Percentiles rank a stretch among this genome's conserved stretches.
These are phyloP conservation scores for Gari tellinella DNA, from an alignment of 2,888 invertebrate genomes.

Conservation along the genomic window DNA sequence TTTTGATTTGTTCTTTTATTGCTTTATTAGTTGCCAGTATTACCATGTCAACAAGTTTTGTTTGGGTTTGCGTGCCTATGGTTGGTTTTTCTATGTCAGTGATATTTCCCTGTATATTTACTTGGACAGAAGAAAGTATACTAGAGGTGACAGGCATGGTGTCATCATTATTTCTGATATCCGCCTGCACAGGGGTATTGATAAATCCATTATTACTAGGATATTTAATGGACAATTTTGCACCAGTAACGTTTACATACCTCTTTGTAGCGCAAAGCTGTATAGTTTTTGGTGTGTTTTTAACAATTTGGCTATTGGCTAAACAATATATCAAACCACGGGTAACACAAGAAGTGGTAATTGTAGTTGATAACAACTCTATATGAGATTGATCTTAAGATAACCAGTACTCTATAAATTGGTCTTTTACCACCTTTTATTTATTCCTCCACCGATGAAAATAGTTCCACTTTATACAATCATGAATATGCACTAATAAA, in stretches of 20 bases:
- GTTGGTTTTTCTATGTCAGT: conserved; percentile 64
- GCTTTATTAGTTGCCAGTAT: conserved; percentile 54
- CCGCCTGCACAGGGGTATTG: conserved; percentile 52
- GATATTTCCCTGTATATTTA: conserved; percentile 63
- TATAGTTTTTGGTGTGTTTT: conserved; percentile 38
- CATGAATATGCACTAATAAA: too few relatives aligned
- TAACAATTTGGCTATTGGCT: conserved; percentile 37
- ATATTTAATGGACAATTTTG: conserved; percentile 58
- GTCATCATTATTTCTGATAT: conserved; percentile 58
- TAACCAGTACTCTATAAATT: too few relatives aligned
- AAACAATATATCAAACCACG: conserved; percentile 35
- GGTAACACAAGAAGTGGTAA: neutral
- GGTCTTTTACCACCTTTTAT: too few relatives aligned
- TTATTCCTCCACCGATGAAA: too few relatives aligned
- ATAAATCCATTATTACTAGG: conserved; percentile 66
- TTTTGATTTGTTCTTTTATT: conserved; percentile 53
- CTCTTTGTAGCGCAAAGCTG: conserved; percentile 46
- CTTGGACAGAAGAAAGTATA: conserved; percentile 66
- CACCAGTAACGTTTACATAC: conserved; percentile 60
- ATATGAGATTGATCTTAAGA: neutral
- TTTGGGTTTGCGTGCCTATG: conserved; percentile 59
- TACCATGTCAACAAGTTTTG: conserved; percentile 26
- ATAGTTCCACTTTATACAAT: too few relatives aligned
- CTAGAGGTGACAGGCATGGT: conserved; percentile 61
- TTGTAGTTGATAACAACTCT: neutral